phyloP scores from a whole-genome alignment of 2,797 vertebrate species.

The Enteromius argenteus region DNA sequence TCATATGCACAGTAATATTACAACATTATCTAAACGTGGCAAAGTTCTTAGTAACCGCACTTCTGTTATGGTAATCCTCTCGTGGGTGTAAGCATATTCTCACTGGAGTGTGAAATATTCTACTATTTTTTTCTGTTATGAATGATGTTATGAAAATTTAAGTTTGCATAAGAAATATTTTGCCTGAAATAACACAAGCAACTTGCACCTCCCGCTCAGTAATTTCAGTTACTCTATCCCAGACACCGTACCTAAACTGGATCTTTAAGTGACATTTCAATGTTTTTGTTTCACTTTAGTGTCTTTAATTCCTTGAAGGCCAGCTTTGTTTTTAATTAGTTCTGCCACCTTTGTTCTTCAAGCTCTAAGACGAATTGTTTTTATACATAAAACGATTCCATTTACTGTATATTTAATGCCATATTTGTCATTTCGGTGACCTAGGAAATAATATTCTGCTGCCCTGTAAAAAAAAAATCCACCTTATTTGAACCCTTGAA shows the following conservation, averaged over 20 bases:
- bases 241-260: background rate
- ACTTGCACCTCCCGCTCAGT: background rate
- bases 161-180: constrained; percentile 7
- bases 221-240: background rate
- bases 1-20: constrained; percentile 37
- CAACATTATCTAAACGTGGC: constrained; percentile 38
- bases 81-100: constrained; percentile 33
- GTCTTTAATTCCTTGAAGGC: constrained; percentile 28
- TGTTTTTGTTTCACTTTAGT: constrained; percentile 37
- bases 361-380: constrained; percentile 13
- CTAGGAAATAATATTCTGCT: background rate
- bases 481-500: constrained; percentile 6
- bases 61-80: constrained; percentile 31
- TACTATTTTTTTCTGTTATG: constrained; percentile 16
- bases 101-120: constrained; percentile 18
- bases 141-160: constrained; percentile 29
- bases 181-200: background rate
- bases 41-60: constrained; percentile 34
- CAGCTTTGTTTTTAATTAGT: constrained; percentile 14
- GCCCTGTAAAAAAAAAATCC: background rate
- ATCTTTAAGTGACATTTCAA: constrained; percentile 36
- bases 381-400: background rate
- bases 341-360: constrained; percentile 8
- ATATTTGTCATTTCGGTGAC: background rate
- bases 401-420: background rate